Evolutionary conservation across 1,140 invertebrate genomes (phyloP).

Genomic region (Eriocheir sinensis): DNA sequence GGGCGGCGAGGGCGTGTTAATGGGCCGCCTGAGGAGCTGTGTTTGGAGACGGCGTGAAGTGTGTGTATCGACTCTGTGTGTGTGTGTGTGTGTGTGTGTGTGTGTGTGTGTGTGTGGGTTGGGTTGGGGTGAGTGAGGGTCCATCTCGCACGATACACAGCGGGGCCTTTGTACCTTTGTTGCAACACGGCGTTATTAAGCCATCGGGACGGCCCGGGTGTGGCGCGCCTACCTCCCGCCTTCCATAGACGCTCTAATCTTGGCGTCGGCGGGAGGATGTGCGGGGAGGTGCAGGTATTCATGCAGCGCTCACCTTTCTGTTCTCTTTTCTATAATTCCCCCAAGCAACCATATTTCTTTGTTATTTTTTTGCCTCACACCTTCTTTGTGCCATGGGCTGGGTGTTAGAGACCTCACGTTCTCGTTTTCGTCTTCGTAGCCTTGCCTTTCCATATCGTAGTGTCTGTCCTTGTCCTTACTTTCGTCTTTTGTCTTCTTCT

Average conservation of each 20-base stretch:
- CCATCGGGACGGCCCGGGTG: background rate
- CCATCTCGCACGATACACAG: background rate
- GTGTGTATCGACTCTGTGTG: background rate
- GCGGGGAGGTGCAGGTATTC: background rate
- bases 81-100: constrained; percentile 6
- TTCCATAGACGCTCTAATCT: background rate
- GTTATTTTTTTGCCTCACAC: too few relatives aligned
- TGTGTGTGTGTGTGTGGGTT: background rate
- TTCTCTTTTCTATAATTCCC: too few relatives aligned
- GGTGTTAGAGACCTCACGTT: too few relatives aligned
- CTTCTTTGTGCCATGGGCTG: too few relatives aligned
- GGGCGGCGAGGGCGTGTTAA: constrained; percentile 33
- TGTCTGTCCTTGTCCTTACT: too few relatives aligned
- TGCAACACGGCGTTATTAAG: constrained; percentile 2
- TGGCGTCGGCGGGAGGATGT: too few relatives aligned
- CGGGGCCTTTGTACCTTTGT: background rate
- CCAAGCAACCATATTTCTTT: too few relatives aligned
- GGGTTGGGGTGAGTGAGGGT: background rate
- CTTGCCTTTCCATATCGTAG: too few relatives aligned
- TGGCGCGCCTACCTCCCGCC: background rate
- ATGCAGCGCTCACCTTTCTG: too few relatives aligned
- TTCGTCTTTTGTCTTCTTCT: too few relatives aligned
- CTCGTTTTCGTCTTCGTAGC: too few relatives aligned
- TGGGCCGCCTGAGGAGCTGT: background rate
- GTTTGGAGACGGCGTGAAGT: background rate